Evolutionary conservation across 2,888 invertebrate species (phyloP), one percentile per base, ranked within the genome.

Genomic region (Ormyrus pomaceus): DNA sequence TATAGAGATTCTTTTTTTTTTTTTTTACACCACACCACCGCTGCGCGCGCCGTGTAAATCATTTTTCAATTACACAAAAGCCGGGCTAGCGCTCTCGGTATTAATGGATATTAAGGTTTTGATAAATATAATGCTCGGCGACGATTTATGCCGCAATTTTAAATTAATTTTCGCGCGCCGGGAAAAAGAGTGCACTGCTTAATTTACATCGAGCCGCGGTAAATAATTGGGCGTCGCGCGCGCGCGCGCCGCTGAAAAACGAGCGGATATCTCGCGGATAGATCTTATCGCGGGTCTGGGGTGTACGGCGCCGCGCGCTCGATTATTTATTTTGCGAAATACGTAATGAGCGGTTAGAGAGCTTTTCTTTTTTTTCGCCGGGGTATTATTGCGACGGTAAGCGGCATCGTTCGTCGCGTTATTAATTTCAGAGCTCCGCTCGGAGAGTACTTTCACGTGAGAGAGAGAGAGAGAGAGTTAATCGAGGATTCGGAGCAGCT

Each of bases 111-210:
- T 76, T 61, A 61, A 68, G 19, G 68, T 61, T 68, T 11, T 48
- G 68, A 75, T 75, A 58, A 59, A 75, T 68, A 59, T 68, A 66
- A 68, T 66, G 64, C 45, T 5, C n/a, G 56, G 55, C 5, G 56
- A 13, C 51, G 68, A 68, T 68, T 75, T 75, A 68, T 76, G 34
- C 61, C 45, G 13, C 13, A 10, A 61, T 76, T 76, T 76, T 11
- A 76, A 68, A 76, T 76, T 68, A 65, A 65, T 74, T 74, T 74
- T 74, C 55, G 56, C 55, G 65, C 48, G n/a, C 10, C 34, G 55
- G 6, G 48, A 55, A 48, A 64, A 55, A 64, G 45, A 48, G 34
- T 48, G 64, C 7, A 64, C 13, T 9, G 8, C 62, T 72, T 71
- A 45, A 72, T 61, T 61, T 72, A 62, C 62, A 72, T 45, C 34